Evolutionary conservation across 2,113 vertebrate species (phyloP).

Genomic region (Fulmarus glacialis): DNA sequence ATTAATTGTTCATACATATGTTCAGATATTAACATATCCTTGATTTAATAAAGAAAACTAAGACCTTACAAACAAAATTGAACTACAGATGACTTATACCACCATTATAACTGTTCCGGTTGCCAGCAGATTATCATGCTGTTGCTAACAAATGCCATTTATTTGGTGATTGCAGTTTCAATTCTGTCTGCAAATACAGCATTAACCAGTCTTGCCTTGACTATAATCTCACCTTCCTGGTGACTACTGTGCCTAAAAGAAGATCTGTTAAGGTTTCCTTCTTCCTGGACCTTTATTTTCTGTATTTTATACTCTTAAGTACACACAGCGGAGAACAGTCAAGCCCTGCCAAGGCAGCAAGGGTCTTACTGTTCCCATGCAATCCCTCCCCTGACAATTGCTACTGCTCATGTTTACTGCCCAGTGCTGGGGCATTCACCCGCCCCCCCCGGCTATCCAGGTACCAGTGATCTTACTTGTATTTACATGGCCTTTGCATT

Average conservation of each 20-base stretch:
- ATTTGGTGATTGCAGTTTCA: not conserved
- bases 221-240: not conserved
- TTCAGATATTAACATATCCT: not conserved
- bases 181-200: not conserved
- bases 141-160: not conserved
- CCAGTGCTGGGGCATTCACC: rapidly evolving
- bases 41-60: not conserved
- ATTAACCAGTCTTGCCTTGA: not conserved
- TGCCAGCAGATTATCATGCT: not conserved
- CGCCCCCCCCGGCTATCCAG: not conserved
- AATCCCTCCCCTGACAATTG: not conserved
- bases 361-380: not conserved
- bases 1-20: not conserved
- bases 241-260: not conserved
- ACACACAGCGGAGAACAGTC: not conserved
- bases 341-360: not conserved
- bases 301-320: not conserved
- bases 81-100: not conserved
- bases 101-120: not conserved
- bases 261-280: not conserved
- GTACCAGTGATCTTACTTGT: not conserved
- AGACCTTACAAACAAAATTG: not conserved
- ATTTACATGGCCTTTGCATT: not conserved
- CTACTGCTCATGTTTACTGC: not conserved
- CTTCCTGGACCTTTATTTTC: not conserved